These are phyloP conservation scores for Psettodes erumei DNA, from an alignment of 2,113 vertebrate genomes.

Conservation along the genomic window DNA sequence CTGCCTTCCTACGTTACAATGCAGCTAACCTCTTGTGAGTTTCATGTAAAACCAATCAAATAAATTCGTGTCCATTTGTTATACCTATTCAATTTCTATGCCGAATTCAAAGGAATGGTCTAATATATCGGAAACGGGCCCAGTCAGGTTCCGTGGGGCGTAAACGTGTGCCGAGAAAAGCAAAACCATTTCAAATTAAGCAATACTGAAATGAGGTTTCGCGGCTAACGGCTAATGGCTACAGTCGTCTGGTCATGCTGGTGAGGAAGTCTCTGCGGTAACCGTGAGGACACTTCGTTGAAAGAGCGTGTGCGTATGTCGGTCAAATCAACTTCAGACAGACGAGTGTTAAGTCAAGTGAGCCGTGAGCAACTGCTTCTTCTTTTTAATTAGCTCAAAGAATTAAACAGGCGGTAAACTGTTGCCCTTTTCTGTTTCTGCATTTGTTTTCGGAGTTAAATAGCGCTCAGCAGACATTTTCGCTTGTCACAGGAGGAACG, in stretches of 20 bases:
- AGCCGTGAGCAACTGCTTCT: neutral
- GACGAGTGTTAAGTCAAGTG: neutral
- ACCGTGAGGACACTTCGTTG: neutral
- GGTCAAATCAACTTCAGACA: neutral
- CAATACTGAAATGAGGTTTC: constrained; percentile 1
- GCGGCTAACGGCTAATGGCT: neutral
- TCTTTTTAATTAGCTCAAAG: neutral
- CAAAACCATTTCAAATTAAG: neutral
- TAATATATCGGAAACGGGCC: rapidly evolving
- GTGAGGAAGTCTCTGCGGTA: too few species aligned
- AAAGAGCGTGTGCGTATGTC: neutral
- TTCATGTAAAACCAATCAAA: neutral
- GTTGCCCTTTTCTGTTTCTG: neutral
- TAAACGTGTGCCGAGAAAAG: too few species aligned
- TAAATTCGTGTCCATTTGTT: rapidly evolving
- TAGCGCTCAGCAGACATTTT: neutral
- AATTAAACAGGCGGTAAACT: neutral
- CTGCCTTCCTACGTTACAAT: neutral
- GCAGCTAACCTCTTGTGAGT: neutral
- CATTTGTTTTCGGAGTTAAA: neutral
- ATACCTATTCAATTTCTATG: rapidly evolving
- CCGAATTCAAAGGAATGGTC: constrained; percentile 3
- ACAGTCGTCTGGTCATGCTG: neutral
- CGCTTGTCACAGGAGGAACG: neutral
- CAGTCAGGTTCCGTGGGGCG: rapidly evolving